Percentiles rank a stretch among this genome's conserved stretches.
These are phyloP conservation scores for Fopius arisanus DNA, from an alignment of 1,140 invertebrate genomes.

Conservation along the genomic window DNA sequence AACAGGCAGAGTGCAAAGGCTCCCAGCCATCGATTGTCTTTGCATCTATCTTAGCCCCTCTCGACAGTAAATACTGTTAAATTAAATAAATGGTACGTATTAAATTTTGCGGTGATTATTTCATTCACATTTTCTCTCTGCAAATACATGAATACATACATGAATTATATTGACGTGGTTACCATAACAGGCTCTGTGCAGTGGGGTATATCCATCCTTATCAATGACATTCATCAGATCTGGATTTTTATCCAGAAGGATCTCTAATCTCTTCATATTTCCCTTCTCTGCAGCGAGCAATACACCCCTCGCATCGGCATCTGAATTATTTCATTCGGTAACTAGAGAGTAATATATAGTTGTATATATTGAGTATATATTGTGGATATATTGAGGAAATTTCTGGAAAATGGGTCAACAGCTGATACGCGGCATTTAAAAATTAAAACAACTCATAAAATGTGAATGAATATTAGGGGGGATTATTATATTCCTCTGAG, in stretches of 20 bases:
- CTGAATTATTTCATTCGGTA: conserved; percentile 61
- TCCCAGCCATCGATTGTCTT: conserved; percentile 89
- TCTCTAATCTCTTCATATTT: conserved; percentile 69
- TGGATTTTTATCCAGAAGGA: conserved; percentile 70
- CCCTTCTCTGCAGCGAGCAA: conserved; percentile 87
- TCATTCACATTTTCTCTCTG: no score
- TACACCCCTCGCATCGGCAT: conserved; percentile 73
- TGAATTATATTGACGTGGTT: conserved; percentile 82
- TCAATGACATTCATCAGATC: conserved; percentile 76
- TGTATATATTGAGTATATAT: no score
- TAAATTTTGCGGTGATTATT: background rate
- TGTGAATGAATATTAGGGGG: no score
- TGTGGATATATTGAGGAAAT: no score
- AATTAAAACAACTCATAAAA: no score
- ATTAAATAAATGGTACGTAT: conserved; percentile 17
- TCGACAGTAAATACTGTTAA: conserved; percentile 72
- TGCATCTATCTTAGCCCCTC: conserved; percentile 77
- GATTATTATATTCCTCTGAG: no score
- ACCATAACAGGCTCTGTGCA: conserved; percentile 92
- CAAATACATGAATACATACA: conserved; percentile 53
- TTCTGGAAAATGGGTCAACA: no score
- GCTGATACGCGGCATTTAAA: no score
- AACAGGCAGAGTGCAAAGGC: conserved; percentile 89
- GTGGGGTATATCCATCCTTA: conserved; percentile 88
- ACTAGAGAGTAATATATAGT: no score